Base-by-base conservation (phyloP, 2,888 invertebrate species). In the Acanthosepion pharaonis region DNA sequence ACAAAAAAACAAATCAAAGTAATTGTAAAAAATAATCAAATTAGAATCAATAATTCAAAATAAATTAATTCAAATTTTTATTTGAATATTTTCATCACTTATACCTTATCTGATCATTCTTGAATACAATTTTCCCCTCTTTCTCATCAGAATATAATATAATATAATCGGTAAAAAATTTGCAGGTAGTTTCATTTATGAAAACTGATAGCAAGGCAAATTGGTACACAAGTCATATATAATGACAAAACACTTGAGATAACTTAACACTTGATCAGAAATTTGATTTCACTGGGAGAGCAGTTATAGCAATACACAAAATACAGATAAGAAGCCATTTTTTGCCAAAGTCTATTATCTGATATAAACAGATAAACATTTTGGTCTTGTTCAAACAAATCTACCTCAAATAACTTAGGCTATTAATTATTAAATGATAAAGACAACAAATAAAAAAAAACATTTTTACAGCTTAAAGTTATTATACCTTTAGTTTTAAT, bases 171-270 rank as follows among this genome's bases (percentile, higher is more conserved):
- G 55, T 59, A 20, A 59, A 33, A 59, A 5, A 23, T 20, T 59
- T 59, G 0, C 20, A 23, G 23, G 25, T 59, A 59, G 59, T 59
- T 59, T 59, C 59, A 59, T 4, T 23, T 59, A 59, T 59, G 20
- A n/a, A 9, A 78, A 11, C 11, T 78, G 78, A n/a, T 78, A 78
- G 78, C n/a, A 78, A 78, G 15, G 20, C n/a, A 78, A 33, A n/a
- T 78, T 33, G n/a, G 78, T 78, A n/a, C 64, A 64, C 33, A 78
- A 78, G n/a, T 78, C 78, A 78, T 15, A 33, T 23, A 78, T 78
- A 78, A 78, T 78, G 78, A 78, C 78, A 78, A 78, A 78, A 78
- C 78, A 78, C 78, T 78, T n/a, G n/a, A 78, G 78, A 78, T 78
- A 78, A 78, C n/a, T n/a, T 28, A 28, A 64, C 64, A 64, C 64